phyloP scores from a whole-genome alignment of 2,113 vertebrate genomes.

The zebrafish (Danio rerio) region DNA sequence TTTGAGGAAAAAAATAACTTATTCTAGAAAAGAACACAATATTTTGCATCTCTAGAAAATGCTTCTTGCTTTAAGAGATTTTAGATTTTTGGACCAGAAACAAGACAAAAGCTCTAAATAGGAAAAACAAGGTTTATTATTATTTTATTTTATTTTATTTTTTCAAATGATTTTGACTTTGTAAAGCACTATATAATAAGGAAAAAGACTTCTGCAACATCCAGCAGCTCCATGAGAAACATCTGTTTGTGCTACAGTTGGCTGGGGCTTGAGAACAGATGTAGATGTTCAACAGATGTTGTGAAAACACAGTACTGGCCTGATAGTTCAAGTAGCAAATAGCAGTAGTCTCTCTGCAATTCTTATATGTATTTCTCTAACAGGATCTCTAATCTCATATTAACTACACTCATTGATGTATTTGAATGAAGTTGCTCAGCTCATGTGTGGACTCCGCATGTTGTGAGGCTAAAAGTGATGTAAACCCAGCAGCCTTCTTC shows the following conservation, averaged over 20 bases:
- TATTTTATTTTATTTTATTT: no score
- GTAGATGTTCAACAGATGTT: neutral
- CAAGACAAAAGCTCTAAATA: no score
- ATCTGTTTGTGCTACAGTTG: neutral
- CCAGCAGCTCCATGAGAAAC: neutral
- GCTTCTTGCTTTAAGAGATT: no score
- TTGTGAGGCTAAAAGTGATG: conserved; percentile 19
- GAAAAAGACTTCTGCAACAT: neutral
- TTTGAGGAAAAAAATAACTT: no score
- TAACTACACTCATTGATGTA: neutral
- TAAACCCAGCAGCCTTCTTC: conserved; percentile 1
- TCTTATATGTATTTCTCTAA: neutral
- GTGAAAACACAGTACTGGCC: neutral
- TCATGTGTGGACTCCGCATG: conserved; percentile 16
- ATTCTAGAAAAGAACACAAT: no score
- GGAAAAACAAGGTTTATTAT: no score
- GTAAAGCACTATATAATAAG: no score
- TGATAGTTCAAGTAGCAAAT: neutral
- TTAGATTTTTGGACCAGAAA: no score
- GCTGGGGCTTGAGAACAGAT: neutral
- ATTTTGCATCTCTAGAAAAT: no score
- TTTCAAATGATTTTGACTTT: no score
- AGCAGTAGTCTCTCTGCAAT: neutral
- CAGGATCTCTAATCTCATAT: neutral
- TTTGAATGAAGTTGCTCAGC: neutral